Percentiles rank a stretch among this genome's conserved stretches.
Conservation (phyloP, 2,797 vertebrate genomes). For the Rhynchonycteris naso region DNA sequence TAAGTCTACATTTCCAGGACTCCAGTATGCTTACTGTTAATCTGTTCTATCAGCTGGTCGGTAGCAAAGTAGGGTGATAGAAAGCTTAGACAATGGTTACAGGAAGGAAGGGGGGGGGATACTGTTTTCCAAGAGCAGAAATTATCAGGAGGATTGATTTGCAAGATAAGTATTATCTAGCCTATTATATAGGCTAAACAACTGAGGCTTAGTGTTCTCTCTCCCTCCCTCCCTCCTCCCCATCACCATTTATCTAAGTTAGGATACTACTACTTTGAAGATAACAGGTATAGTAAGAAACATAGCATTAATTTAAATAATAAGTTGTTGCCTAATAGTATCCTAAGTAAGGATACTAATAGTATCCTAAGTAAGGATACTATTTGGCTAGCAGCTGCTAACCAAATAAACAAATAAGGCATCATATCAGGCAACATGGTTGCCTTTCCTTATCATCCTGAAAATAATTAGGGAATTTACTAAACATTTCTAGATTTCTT, state of each 20-base stretch:
- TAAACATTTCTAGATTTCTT: slow-evolving; percentile 53
- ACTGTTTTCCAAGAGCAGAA: slow-evolving; percentile 50
- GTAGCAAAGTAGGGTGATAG: not conserved
- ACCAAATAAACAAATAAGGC: slow-evolving; percentile 21
- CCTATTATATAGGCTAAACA: not conserved
- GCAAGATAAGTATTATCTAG: not conserved
- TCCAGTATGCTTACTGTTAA: slow-evolving; percentile 3
- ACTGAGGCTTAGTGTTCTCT: not conserved
- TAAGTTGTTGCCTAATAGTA: too few relatives aligned
- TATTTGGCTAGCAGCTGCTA: too few relatives aligned
- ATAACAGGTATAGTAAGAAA: too few relatives aligned
- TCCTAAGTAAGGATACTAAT: too few relatives aligned
- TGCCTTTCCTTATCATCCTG: slow-evolving; percentile 25
- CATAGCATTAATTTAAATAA: too few relatives aligned
- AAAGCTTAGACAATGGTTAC: slow-evolving; percentile 28
- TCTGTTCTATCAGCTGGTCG: slow-evolving; percentile 28
- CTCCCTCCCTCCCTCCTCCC: not conserved
- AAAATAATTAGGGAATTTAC: slow-evolving; percentile 46
- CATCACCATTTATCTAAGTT: not conserved
- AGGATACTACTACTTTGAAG: too few relatives aligned
- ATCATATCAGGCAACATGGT: not conserved
- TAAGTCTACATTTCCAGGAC: slow-evolving; percentile 25
- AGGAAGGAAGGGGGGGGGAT: not conserved
- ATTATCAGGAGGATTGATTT: slow-evolving; percentile 15
- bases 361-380: too few relatives aligned